Percentiles rank a stretch among this genome's conserved stretches.
Evolutionary conservation across 2,113 vertebrate species (phyloP).

Genomic region (Bubalus kerabau): DNA sequence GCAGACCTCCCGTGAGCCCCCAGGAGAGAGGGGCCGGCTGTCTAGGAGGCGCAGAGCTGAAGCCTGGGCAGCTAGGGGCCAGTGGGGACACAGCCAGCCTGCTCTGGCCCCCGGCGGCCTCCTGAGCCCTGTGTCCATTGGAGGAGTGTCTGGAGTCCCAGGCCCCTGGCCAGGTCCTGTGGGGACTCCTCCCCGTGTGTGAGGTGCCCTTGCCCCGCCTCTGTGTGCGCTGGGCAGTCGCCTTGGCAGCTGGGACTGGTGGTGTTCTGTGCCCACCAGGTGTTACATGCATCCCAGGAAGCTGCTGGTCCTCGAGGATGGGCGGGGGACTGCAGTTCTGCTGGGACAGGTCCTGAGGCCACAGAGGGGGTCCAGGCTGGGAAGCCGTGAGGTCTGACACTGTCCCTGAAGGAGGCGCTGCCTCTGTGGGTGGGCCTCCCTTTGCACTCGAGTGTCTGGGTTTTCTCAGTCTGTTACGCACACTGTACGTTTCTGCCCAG

Average conservation of each 20-base stretch:
- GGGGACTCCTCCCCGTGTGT: neutral
- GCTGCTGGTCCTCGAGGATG: neutral
- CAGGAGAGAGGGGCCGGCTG: neutral
- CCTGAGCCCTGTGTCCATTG: neutral
- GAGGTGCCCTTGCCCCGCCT: neutral
- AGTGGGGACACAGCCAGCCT: neutral
- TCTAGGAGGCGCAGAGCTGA: neutral
- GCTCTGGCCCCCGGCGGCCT: neutral
- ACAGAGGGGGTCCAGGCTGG: accelerated
- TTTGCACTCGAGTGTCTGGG: neutral
- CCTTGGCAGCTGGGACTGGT: neutral
- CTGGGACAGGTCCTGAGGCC: neutral
- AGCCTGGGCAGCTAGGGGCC: neutral
- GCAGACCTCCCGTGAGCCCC: neutral
- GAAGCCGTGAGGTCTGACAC: accelerated
- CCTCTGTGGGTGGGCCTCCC: neutral
- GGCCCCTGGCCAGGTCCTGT: neutral
- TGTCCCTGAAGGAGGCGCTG: neutral
- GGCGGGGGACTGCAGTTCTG: neutral
- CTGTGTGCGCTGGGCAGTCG: neutral
- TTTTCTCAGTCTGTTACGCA: neutral
- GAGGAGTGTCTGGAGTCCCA: neutral
- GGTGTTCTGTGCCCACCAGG: neutral
- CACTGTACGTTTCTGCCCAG: neutral
- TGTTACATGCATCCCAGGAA: neutral